Evolutionary conservation across 2,113 vertebrate genomes (phyloP).

Genomic region (Chaetura pelagica): DNA sequence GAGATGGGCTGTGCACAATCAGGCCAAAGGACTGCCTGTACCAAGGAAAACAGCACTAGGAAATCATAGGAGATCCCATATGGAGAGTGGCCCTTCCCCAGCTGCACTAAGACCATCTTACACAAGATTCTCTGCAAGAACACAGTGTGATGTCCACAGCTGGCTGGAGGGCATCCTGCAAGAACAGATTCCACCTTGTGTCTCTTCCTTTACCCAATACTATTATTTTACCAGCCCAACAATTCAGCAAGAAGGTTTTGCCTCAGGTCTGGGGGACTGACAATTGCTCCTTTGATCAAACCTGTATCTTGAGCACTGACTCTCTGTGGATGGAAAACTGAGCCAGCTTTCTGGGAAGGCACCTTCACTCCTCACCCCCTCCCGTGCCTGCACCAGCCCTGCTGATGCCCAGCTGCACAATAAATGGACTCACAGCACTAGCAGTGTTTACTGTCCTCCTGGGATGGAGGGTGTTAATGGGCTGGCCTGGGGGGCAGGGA

Average conservation of each 20-base stretch:
- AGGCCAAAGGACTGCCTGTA: not conserved
- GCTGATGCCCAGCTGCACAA: not conserved
- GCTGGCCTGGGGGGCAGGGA: not conserved
- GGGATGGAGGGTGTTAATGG: not conserved
- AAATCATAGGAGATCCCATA: accelerated
- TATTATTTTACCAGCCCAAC: not conserved
- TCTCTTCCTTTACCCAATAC: not conserved
- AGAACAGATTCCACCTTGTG: not conserved
- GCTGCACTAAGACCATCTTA: not conserved
- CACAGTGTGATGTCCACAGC: not conserved
- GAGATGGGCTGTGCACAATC: not conserved
- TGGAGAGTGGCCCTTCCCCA: not conserved
- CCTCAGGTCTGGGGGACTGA: not conserved
- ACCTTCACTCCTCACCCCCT: not conserved
- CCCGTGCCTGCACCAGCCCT: not conserved
- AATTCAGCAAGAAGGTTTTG: not conserved
- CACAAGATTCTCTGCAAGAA: not conserved
- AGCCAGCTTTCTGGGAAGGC: not conserved
- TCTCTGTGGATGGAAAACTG: not conserved
- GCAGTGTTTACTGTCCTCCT: not conserved
- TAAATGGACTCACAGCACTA: not conserved
- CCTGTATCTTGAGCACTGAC: not conserved
- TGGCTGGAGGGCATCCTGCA: not conserved
- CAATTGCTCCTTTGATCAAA: not conserved
- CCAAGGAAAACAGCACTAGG: not conserved